Base-by-base conservation (phyloP, 2,113 vertebrate genomes). In the Chionomys nivalis region DNA sequence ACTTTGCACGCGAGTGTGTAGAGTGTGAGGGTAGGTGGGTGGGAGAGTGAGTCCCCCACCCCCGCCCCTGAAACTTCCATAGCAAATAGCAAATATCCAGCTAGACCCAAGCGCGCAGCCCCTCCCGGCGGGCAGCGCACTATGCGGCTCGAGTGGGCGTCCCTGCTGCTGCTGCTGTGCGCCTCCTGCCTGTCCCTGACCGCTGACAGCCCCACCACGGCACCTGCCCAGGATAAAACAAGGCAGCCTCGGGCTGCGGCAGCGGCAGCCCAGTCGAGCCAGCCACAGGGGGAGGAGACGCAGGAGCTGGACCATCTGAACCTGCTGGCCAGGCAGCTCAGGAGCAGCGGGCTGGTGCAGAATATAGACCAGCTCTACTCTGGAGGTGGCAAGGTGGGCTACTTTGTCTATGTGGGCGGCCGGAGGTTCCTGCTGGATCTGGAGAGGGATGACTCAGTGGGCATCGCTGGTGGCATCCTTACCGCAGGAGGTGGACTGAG, bases 361-460 rank as follows among this genome's bases (percentile, higher is more conserved):
- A 98, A 98, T 93, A 97, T 99, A 89, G 99, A 99, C 96, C 99
- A 98, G 97, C 99, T 99, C 91, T 99, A 99, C 97, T 98, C 99
- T 72, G 99, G 99, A 23, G 99, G 99, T 24, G 99, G 99, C 87
- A 99, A 98, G 98, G 99, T 98, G 97, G 99, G 99, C 68, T 99
- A 99, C 98, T 98, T 99, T 42, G 52, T 99, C 42, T 99, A 99
- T 98, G 98, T 99, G 91, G 99, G 99, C 66, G 99, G 98, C 68
- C 98, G 98, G 97, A 98, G 99, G 66, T 99, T 99, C 94, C 99
- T 99, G 81, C 97, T 99, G 95, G 99, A 99, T 98, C 97, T 99
- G 98, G 99, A 99, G 97, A 98, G 99, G 79, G 99, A 99, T 81
- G 99, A 98, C 52, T 97, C 98, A 73, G 92, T 98, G 93, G 98